Percentiles rank a stretch among this genome's conserved stretches.
Conservation (phyloP, 2,113 vertebrate species). For the Nothobranchius kuhntae region DNA sequence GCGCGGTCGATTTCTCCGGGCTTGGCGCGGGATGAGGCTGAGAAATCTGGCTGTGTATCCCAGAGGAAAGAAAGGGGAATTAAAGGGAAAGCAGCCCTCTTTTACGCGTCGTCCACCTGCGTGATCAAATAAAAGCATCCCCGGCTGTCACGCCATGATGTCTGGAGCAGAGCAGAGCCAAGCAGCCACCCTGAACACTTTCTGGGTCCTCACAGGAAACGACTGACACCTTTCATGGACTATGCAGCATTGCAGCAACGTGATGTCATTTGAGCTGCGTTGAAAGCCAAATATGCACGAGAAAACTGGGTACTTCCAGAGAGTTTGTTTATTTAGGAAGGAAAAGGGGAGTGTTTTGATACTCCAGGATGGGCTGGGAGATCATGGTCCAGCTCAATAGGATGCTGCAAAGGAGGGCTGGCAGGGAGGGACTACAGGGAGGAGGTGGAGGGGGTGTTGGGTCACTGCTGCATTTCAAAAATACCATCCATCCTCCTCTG, state of each 20-base stretch:
- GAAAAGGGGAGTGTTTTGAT: slow-evolving; percentile 50
- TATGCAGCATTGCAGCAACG: slow-evolving; percentile 69
- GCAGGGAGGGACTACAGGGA: neutral
- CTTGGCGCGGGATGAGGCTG: slow-evolving; percentile 29
- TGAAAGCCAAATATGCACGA: slow-evolving; percentile 17
- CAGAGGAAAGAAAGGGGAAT: slow-evolving; percentile 15
- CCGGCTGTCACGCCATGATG: slow-evolving; percentile 64
- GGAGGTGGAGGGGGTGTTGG: slow-evolving; percentile 23
- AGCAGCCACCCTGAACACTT: slow-evolving; percentile 43
- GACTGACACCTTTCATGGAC: slow-evolving; percentile 62
- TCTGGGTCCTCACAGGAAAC: slow-evolving; percentile 36
- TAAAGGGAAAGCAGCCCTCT: slow-evolving; percentile 25
- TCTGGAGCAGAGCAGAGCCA: slow-evolving; percentile 52
- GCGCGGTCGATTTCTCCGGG: slow-evolving; percentile 51
- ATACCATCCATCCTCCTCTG: neutral
- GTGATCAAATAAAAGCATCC: slow-evolving; percentile 18
- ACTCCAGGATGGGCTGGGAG: slow-evolving; percentile 50
- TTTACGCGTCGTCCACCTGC: slow-evolving; percentile 56
- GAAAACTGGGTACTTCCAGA: slow-evolving; percentile 3
- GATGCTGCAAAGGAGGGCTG: slow-evolving; percentile 43
- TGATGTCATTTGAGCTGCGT: slow-evolving; percentile 63
- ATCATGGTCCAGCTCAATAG: slow-evolving; percentile 53
- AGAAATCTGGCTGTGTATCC: slow-evolving; percentile 35
- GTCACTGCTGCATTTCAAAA: slow-evolving; percentile 48
- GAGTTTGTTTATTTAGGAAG: slow-evolving; percentile 10